Conservation (phyloP, 2,113 vertebrate species). For the Erinaceus europaeus region DNA sequence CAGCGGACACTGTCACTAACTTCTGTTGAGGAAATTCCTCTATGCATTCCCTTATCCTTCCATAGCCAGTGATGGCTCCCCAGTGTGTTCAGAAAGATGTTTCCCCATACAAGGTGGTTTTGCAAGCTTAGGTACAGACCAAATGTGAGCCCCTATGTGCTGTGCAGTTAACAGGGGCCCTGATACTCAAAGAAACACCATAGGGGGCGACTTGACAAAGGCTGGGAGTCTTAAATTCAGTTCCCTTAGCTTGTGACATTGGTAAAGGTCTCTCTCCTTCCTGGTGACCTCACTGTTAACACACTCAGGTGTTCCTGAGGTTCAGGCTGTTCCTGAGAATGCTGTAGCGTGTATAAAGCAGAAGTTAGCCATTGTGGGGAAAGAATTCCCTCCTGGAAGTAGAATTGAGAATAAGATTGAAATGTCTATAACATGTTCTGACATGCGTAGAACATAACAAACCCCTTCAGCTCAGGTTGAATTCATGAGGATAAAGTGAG, state of each 20-base stretch:
- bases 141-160: neutral
- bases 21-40: neutral
- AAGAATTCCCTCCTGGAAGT: neutral
- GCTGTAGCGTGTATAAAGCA: accelerated
- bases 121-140: neutral
- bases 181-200: too few relatives aligned
- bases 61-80: neutral
- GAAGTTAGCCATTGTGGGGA: neutral
- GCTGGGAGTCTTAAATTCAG: too few relatives aligned
- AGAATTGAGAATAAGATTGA: neutral
- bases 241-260: neutral
- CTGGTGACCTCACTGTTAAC: neutral
- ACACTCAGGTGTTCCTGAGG: neutral
- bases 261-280: neutral
- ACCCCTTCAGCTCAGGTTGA: too few relatives aligned
- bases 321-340: neutral
- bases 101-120: neutral
- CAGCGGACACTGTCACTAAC: too few relatives aligned
- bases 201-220: too few relatives aligned
- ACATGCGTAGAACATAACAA: too few relatives aligned
- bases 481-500: too few relatives aligned
- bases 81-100: neutral
- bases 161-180: neutral
- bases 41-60: too few relatives aligned
- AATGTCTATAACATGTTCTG: too few relatives aligned